phyloP scores from a whole-genome alignment of 2,113 vertebrate genomes.

The Nansenia antarctica region DNA sequence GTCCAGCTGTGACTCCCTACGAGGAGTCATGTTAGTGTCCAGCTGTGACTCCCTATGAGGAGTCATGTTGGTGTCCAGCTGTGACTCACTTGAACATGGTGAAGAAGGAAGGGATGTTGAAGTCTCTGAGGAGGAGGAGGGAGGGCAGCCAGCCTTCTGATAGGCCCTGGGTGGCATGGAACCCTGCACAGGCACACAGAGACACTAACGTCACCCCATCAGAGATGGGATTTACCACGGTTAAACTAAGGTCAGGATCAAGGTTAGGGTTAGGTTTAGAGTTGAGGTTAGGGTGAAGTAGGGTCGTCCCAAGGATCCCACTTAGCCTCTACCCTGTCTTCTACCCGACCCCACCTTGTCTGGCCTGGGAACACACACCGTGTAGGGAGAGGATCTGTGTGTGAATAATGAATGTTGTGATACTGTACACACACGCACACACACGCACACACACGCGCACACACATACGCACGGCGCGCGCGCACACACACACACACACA shows the following conservation, averaged over 20 bases:
- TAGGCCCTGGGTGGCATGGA: conserved; percentile 84
- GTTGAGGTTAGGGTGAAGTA: too few species aligned
- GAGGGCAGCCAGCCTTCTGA: conserved; percentile 89
- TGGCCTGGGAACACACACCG: conserved; percentile 8
- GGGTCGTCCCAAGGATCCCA: not conserved
- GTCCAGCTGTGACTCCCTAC: too few species aligned
- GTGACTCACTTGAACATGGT: conserved; percentile 83
- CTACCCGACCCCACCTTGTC: not conserved
- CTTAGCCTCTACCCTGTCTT: conserved; percentile 8
- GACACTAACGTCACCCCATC: conserved; percentile 41
- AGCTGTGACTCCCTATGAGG: too few species aligned
- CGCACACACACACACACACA: too few species aligned
- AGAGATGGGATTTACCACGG: too few species aligned
- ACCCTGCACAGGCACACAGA: conserved; percentile 70
- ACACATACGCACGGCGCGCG: too few species aligned
- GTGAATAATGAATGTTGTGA: conserved; percentile 46
- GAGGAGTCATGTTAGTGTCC: too few species aligned
- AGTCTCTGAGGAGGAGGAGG: conserved; percentile 91
- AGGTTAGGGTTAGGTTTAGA: too few species aligned
- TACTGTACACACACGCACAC: conserved; percentile 35
- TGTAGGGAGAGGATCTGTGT: conserved; percentile 33
- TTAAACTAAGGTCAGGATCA: too few species aligned
- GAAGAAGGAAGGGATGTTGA: conserved; percentile 85
- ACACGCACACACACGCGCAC: conserved; percentile 34
- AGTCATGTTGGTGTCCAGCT: too few species aligned